Evolutionary conservation across 2,797 vertebrate species (phyloP), one percentile per base, ranked within the genome.

Genomic region (Typhlichthys eigenmanni): DNA sequence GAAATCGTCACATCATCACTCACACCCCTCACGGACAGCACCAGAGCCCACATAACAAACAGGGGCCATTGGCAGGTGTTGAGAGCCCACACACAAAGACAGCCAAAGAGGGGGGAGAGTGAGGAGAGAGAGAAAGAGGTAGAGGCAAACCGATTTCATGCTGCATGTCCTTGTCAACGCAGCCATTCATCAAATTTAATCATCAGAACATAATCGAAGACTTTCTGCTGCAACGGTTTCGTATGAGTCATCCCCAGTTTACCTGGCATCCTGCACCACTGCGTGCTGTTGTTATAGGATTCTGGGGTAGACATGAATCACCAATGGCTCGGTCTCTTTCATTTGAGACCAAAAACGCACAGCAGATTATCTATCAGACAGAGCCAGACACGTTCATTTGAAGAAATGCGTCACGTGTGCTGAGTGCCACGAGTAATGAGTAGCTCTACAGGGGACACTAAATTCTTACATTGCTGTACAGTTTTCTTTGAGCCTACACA

Each of bases 391-490:
- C 49, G 68, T 75, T 66, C 74, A 66, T 69, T 70, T 69, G 75
- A 69, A 81, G 74, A 68, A 67, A 68, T 3, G 72, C 57, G 77
- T 55, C 78, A 70, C 64, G 71, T 48, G 73, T 81, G 71, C 55
- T 66, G 48, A 72, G 38, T 68, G 78, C 79, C 81, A 80, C 16
- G 59, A 76, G 72, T 71, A 74, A 80, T 13, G 47, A 75, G 71
- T 52, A 61, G 71, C 62, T 80, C 85, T 76, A 77, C 74, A 69
- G 82, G 82, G 79, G 77, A 80, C 71, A 66, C 79, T 66, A 66
- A 68, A 64, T 81, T 78, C 78, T 69, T 82, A 87, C 81, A 80
- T 83, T 38, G 38, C 38, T 38, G 24, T 24, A 87, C 80, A 79
- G 78, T 71, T 74, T 68, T 49, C 16, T 38, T 24, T 51, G 34